Base-by-base conservation (phyloP, 2,797 vertebrate genomes). In the Tiaroga cobitis region DNA sequence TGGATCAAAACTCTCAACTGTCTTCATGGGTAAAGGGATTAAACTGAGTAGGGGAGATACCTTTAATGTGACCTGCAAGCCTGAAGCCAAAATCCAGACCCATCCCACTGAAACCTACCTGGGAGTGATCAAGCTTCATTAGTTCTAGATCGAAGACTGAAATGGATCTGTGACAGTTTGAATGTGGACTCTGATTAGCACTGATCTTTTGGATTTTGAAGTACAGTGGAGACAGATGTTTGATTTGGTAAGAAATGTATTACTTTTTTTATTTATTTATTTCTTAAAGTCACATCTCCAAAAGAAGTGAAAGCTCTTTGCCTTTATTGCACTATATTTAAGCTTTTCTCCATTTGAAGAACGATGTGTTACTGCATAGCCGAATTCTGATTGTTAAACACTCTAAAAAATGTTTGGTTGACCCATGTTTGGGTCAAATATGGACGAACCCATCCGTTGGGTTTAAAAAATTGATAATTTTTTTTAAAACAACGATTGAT, bases 1-100 rank as follows among this genome's bases (percentile, higher is more conserved):
- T 0, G 19, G 39, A 2, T 65, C 86, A 0, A 43, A 83, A 2
- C n/a, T 21, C 21, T 93, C 89, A 83, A 94, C 94, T 1, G 91
- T 91, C 34, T 61, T 92, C 34, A 86, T 95, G 11, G 87, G 87
- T 43, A 94, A 78, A 56, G 91, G 69, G 0, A 7, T 67, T 5
- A 0, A 0, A 3, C 59, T 94, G 0, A 0, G 0, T 6, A 10
- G 24, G 0, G 61, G 26, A 15, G 10, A 0, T 1, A 1, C 0
- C 0, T 73, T 95, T 34, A n/a, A 0, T 8, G 24, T 94, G 32
- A 77, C 1, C 37, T 87, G 93, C 24, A 0, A 3, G 0, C 56
- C 75, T 0, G 0, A 0, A 8, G 4, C 0, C 3, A 0, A 0
- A 0, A 19, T 94, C 19, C 3, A 79, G 1, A 0, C 0, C 24